Conservation (phyloP, 2,113 vertebrate species). For the Isichthys henryi region DNA sequence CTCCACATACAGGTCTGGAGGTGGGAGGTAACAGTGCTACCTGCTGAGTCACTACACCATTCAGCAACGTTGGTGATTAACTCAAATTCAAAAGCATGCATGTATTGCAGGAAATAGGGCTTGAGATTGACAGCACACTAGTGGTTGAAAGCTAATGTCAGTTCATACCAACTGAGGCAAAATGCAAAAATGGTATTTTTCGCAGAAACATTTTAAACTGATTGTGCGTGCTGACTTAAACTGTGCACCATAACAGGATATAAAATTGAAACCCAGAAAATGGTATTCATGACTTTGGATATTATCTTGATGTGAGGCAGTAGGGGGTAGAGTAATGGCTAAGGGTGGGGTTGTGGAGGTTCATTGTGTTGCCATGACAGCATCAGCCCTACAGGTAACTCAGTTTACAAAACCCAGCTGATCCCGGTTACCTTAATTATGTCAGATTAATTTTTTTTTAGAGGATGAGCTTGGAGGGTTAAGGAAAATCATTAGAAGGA, state of each 20-base stretch:
- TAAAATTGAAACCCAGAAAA: constrained; percentile 15
- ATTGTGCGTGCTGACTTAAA: constrained; percentile 1
- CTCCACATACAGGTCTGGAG: background rate
- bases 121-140: background rate
- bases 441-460: background rate
- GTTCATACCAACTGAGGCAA: background rate
- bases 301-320: background rate
- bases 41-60: background rate
- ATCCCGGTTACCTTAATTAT: background rate
- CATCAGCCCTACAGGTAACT: background rate
- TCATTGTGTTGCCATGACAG: background rate
- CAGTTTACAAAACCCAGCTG: background rate
- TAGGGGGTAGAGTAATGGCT: background rate
- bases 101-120: background rate
- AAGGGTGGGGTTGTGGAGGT: background rate
- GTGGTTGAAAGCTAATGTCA: background rate
- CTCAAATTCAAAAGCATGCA: background rate
- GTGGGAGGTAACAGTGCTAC: background rate
- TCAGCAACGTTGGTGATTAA: background rate
- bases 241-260: background rate
- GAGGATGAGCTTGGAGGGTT: background rate
- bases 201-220: background rate
- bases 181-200: background rate
- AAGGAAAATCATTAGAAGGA: background rate
- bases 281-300: constrained; percentile 17